Percentiles rank a stretch among this genome's conserved stretches.
Conservation (phyloP, 64 coral and sea anemone species). For the Montipora capricornis region DNA sequence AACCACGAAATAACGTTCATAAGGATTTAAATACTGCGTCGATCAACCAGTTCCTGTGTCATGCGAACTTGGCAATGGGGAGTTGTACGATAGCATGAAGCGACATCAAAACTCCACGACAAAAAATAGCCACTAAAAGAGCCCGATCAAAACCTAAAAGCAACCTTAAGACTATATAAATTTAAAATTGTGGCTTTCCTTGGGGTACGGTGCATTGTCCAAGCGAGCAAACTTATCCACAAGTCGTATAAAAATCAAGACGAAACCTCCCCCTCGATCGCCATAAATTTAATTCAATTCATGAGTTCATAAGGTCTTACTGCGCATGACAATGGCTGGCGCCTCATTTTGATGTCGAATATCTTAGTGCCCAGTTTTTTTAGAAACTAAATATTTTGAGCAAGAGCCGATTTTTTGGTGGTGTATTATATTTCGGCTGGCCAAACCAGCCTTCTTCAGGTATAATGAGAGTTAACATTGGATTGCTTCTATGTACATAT, state of each 20-base stretch:
- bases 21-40: conserved; percentile 5
- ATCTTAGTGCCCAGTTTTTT: no score
- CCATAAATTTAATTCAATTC: conserved; percentile 40
- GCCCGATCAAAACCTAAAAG: not conserved
- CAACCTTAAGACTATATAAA: not conserved
- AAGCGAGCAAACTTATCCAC: not conserved
- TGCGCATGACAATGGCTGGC: not conserved
- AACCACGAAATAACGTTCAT: conserved; percentile 39
- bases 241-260: conserved; percentile 2
- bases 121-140: not conserved
- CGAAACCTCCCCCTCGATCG: conserved; percentile 41
- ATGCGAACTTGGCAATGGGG: not conserved
- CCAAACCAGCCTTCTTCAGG: no score
- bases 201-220: not conserved
- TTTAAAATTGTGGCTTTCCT: not conserved
- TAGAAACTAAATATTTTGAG: no score
- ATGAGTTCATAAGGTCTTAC: not conserved
- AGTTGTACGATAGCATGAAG: not conserved
- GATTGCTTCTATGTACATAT: no score
- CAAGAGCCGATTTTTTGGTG: no score
- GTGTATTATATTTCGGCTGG: no score
- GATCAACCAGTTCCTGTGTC: conserved; percentile 40
- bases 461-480: no score
- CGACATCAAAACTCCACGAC: not conserved
- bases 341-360: not conserved